A percentile compares a stretch with the other conserved stretches of the same genome.
phyloP scores from a whole-genome alignment of 2,113 vertebrate species.

The Spea multiplicata region DNA sequence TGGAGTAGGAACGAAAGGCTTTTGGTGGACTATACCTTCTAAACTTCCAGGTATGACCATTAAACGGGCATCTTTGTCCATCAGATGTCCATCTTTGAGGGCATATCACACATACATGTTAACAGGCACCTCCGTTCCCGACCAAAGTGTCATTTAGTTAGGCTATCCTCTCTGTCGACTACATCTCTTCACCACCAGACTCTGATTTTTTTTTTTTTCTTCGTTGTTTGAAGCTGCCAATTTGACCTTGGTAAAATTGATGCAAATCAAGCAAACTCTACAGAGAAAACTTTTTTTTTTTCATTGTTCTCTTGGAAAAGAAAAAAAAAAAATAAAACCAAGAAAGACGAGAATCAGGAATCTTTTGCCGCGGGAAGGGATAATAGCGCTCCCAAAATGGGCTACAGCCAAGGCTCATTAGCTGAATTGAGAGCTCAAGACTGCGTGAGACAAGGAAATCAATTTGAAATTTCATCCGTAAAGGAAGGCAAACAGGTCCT shows the following conservation, averaged over 20 bases:
- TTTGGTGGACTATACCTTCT: too few relatives aligned
- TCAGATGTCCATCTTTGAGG: too few relatives aligned
- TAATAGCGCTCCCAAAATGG: neutral
- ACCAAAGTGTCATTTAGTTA: neutral
- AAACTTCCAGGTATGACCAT: too few relatives aligned
- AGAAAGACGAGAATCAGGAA: neutral
- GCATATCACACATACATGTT: too few relatives aligned
- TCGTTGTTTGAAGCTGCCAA: neutral
- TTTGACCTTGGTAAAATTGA: slow-evolving; percentile 1
- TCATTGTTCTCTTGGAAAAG: neutral
- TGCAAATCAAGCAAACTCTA: neutral
- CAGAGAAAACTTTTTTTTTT: slow-evolving; percentile 6
- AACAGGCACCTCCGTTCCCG: too few relatives aligned
- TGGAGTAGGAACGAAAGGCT: too few relatives aligned
- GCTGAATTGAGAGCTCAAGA: neutral
- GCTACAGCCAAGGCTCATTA: neutral
- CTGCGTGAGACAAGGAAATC: neutral
- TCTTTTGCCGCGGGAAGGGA: neutral
- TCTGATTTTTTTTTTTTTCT: neutral
- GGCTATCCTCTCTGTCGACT: neutral
- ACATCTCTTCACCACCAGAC: neutral
- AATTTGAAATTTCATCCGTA: slow-evolving; percentile 3
- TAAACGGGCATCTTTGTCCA: too few relatives aligned
- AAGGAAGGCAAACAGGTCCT: neutral
- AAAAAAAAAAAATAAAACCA: neutral